Percentiles rank a stretch among this genome's conserved stretches.
These are phyloP conservation scores for Philaethria dido DNA, from an alignment of 2,888 invertebrate species.

Conservation along the genomic window DNA sequence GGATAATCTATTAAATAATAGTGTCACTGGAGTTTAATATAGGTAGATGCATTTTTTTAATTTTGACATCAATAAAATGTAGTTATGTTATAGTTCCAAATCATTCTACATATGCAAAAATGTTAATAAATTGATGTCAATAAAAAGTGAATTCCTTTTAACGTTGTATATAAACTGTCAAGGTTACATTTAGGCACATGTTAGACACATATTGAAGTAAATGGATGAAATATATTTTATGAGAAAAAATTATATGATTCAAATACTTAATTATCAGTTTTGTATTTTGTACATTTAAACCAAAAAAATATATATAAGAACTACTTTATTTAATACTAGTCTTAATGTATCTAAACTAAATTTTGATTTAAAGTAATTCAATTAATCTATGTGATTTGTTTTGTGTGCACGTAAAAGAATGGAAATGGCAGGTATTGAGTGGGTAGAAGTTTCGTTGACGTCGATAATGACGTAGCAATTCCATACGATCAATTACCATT, in stretches of 20 bases:
- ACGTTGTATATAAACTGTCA: neutral
- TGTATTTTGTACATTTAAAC: too few relatives aligned
- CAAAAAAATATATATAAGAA: too few relatives aligned
- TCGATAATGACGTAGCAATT: conserved; percentile 1
- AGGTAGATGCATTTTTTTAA: neutral
- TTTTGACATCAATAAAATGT: neutral
- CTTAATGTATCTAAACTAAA: neutral
- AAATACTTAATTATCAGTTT: too few relatives aligned
- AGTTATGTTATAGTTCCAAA: neutral
- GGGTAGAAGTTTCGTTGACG: conserved; percentile 5
- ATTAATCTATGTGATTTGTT: neutral
- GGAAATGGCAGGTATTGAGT: neutral
- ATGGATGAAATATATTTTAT: too few relatives aligned
- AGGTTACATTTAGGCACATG: neutral
- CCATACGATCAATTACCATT: neutral
- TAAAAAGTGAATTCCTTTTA: conserved; percentile 2
- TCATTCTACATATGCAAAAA: neutral
- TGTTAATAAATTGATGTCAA: conserved; percentile 8
- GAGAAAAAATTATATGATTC: too few relatives aligned
- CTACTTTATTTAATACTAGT: too few relatives aligned
- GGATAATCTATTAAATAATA: neutral
- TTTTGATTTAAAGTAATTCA: neutral
- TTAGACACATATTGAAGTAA: too few relatives aligned
- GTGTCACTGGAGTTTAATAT: neutral
- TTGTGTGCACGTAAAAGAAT: neutral